Evolutionary conservation across 2,888 invertebrate genomes (phyloP).

Genomic region (Cosmia pyralina): DNA sequence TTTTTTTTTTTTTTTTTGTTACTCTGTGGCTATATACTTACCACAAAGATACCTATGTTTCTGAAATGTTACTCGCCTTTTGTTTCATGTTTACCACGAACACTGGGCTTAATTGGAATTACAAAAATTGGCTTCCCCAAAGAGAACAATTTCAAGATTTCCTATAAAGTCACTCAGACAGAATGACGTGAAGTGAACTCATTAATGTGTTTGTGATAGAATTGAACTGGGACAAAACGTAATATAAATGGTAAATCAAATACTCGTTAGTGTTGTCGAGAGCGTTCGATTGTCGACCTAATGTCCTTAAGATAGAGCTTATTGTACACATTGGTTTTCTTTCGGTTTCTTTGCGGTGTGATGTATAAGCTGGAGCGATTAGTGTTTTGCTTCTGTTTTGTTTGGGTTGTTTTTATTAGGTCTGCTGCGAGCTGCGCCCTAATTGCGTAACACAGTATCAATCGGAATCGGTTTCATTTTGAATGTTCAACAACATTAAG

Average conservation of each 20-base stretch:
- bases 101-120: conserved; percentile 27
- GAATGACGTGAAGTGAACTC: conserved; percentile 67
- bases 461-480: no score
- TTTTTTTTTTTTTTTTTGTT: no score
- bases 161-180: conserved; percentile 55
- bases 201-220: conserved; percentile 73
- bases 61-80: background rate
- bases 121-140: conserved; percentile 26
- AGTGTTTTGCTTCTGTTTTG: background rate
- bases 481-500: no score
- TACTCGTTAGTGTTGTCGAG: conserved; percentile 71
- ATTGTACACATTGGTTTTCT: conserved; percentile 54
- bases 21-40: background rate
- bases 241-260: conserved; percentile 78
- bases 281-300: conserved; percentile 67
- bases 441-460: no score
- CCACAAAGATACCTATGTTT: background rate
- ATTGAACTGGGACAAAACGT: conserved; percentile 72
- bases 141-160: conserved; percentile 39
- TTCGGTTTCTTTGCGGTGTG: conserved; percentile 58
- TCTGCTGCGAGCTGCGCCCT: background rate
- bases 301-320: conserved; percentile 61
- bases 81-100: background rate
- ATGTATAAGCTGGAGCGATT: conserved; percentile 49
- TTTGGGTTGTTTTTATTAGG: background rate